Evolutionary conservation across 2,888 invertebrate genomes (phyloP).

Genomic region (Microchrysa polita): DNA sequence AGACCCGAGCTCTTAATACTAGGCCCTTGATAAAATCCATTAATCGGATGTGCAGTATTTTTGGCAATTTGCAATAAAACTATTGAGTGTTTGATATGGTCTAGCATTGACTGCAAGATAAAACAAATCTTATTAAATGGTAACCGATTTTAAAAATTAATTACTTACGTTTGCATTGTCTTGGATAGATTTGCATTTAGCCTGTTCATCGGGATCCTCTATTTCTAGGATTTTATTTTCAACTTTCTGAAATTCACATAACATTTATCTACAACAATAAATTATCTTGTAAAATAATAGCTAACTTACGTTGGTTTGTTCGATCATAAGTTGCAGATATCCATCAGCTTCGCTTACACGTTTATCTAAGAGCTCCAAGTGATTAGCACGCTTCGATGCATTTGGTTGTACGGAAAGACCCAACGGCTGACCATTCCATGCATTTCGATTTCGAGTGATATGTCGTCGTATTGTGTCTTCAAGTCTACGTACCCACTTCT

Average conservation of each 20-base stretch:
- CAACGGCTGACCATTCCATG: slow-evolving; percentile 60
- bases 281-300: no score
- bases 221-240: slow-evolving; percentile 73
- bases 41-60: slow-evolving; percentile 92
- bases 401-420: slow-evolving; percentile 54
- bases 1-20: slow-evolving; percentile 52
- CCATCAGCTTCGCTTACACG: slow-evolving; percentile 95
- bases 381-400: slow-evolving; percentile 59
- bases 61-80: slow-evolving; percentile 97
- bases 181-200: slow-evolving; percentile 75
- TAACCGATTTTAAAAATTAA: slow-evolving; percentile 4
- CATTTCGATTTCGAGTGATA: slow-evolving; percentile 69
- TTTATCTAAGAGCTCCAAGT: slow-evolving; percentile 80
- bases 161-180: slow-evolving; percentile 80
- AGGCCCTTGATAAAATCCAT: slow-evolving; percentile 85
- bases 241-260: slow-evolving; percentile 68
- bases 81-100: slow-evolving; percentile 98
- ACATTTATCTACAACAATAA: no score
- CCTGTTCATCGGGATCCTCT: slow-evolving; percentile 73
- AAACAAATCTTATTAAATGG: slow-evolving; percentile 1
- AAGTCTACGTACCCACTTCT: slow-evolving; percentile 94
- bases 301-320: slow-evolving; percentile 79
- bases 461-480: slow-evolving; percentile 94
- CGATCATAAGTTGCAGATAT: slow-evolving; percentile 94
- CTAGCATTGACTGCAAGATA: slow-evolving; percentile 83